A percentile compares a stretch with the other conserved stretches of the same genome.
Conservation (phyloP, 2,888 invertebrate species). For the Drosophila falleni region DNA sequence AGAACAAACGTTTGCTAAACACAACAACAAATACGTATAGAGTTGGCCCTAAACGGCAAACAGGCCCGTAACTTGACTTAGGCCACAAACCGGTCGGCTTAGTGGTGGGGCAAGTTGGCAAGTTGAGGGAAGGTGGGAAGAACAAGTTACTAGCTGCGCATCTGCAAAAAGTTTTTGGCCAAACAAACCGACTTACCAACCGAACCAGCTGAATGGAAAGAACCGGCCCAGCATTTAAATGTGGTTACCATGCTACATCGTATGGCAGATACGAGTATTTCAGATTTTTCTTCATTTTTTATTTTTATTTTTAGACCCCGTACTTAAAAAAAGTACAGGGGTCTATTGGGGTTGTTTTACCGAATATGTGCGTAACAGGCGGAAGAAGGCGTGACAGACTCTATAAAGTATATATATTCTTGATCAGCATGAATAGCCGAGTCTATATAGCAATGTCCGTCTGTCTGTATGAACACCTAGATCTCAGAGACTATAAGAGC, state of each 20-base stretch:
- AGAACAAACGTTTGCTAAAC: conserved; percentile 18
- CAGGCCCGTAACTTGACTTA: conserved; percentile 57
- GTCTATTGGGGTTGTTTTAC: too few species aligned
- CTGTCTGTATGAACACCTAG: too few species aligned
- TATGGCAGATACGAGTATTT: conserved; percentile 22
- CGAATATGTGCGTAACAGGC: too few species aligned
- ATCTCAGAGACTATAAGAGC: too few species aligned
- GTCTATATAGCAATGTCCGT: too few species aligned
- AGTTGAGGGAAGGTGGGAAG: not conserved
- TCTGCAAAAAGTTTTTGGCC: conserved; percentile 66
- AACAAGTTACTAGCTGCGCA: conserved; percentile 42
- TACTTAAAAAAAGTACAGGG: too few species aligned
- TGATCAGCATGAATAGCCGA: too few species aligned
- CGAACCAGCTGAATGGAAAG: conserved; percentile 40
- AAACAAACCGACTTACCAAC: conserved; percentile 36
- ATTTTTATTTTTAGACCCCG: conserved; percentile 12
- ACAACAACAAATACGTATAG: conserved; percentile 38
- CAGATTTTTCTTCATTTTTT: conserved; percentile 36
- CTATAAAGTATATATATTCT: too few species aligned
- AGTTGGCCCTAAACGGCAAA: conserved; percentile 69
- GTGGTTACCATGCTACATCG: conserved; percentile 23
- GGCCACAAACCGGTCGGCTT: conserved; percentile 72
- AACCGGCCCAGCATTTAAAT: conserved; percentile 28
- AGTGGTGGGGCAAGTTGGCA: conserved; percentile 23
- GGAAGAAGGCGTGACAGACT: too few species aligned